These are phyloP conservation scores for Lagenorhynchus albirostris DNA, from an alignment of 2,113 vertebrate species.

Conservation along the genomic window DNA sequence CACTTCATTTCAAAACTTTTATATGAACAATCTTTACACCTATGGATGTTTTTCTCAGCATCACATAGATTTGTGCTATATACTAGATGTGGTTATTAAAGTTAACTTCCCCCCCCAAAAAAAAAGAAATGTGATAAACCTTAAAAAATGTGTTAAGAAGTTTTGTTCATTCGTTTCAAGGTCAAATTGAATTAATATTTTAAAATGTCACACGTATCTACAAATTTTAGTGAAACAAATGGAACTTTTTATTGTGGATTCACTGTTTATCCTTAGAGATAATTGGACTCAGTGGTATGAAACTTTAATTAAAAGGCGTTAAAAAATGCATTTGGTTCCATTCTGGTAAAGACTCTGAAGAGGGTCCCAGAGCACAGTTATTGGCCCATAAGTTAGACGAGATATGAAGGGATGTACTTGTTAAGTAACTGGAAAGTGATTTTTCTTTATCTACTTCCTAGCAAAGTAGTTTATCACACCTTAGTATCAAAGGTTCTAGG, in stretches of 20 bases:
- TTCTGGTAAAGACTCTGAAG: neutral
- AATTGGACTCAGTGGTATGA: neutral
- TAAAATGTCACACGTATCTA: neutral
- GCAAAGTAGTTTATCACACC: neutral
- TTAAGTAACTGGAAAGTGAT: neutral
- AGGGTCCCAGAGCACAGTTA: neutral
- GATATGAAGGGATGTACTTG: neutral
- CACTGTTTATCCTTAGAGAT: neutral
- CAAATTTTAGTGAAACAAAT: conserved; percentile 14
- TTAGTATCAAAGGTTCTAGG: neutral
- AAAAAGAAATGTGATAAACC: neutral
- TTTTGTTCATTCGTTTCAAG: neutral
- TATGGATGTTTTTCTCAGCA: neutral
- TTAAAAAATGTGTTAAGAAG: neutral
- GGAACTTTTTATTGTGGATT: neutral
- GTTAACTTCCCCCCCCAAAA: neutral
- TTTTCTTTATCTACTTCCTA: neutral
- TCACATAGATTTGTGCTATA: neutral
- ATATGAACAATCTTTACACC: neutral
- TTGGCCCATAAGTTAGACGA: neutral
- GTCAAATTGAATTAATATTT: neutral
- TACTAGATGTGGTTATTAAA: neutral
- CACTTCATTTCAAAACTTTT: neutral
- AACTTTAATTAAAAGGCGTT: neutral
- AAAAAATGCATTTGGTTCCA: neutral